Percentiles rank a stretch among this genome's conserved stretches.
Conservation (phyloP, 2,797 vertebrate species). For the Eurystomus glaucurus region DNA sequence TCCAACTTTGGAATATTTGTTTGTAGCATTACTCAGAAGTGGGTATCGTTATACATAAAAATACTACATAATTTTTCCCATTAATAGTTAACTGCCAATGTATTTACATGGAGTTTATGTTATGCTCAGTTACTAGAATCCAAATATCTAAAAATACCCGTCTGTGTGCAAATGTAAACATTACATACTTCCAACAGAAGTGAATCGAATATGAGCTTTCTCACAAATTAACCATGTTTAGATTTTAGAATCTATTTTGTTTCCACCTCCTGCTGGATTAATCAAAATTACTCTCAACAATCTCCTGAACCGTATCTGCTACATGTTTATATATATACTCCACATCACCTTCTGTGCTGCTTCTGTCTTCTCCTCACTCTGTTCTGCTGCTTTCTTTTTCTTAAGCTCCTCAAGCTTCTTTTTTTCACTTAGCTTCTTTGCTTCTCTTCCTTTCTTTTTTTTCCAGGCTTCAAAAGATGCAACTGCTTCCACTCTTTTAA, state of each 20-base stretch:
- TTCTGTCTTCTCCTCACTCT: conserved; percentile 85
- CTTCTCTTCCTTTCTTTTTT: conserved; percentile 86
- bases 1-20: neutral
- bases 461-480: conserved; percentile 94
- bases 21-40: neutral
- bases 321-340: neutral
- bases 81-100: neutral
- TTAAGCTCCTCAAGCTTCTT: conserved; percentile 82
- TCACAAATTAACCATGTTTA: neutral
- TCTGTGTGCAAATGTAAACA: neutral
- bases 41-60: neutral
- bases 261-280: neutral
- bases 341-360: conserved; percentile 86
- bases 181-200: neutral
- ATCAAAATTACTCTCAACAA: neutral
- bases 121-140: neutral
- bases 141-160: neutral
- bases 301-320: neutral
- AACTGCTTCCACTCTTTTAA: conserved; percentile 88
- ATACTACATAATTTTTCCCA: neutral
- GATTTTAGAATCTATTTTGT: neutral
- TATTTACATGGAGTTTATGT: neutral
- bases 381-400: conserved; percentile 82
- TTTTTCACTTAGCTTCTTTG: conserved; percentile 84
- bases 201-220: neutral